These are phyloP conservation scores for Philereme vetulata DNA, from an alignment of 2,888 invertebrate species.

Conservation along the genomic window DNA sequence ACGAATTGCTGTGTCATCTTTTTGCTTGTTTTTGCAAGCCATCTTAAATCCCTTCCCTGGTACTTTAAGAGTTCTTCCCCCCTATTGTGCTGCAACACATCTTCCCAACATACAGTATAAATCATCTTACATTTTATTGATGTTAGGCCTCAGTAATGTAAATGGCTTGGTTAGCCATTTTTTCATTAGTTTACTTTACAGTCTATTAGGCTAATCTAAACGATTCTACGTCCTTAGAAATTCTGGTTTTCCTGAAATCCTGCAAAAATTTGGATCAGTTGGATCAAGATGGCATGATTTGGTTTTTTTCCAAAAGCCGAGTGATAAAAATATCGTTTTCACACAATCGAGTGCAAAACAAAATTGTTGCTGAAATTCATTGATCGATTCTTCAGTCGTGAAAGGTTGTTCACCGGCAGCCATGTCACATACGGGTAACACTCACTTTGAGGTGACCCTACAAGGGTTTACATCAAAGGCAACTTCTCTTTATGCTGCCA, in stretches of 20 bases:
- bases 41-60: background rate
- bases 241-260: background rate
- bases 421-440: slow-evolving; percentile 6
- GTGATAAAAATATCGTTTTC: background rate
- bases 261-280: background rate
- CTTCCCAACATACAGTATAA: too few relatives aligned
- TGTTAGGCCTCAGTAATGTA: too few relatives aligned
- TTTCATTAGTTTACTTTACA: too few relatives aligned
- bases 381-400: background rate
- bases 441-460: slow-evolving; percentile 19
- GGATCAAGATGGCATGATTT: too few relatives aligned
- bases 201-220: too few relatives aligned
- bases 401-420: slow-evolving; percentile 15
- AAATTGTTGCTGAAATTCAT: background rate
- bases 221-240: too few relatives aligned
- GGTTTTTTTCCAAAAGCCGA: background rate
- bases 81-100: too few relatives aligned
- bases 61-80: too few relatives aligned
- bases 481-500: slow-evolving; percentile 17
- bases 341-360: slow-evolving; percentile 1
- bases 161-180: too few relatives aligned
- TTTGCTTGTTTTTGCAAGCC: background rate
- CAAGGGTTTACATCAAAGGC: slow-evolving; percentile 25
- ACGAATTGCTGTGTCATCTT: background rate
- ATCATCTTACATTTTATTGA: too few relatives aligned